Percentiles rank a stretch among this genome's conserved stretches.
These are phyloP conservation scores for Dasysyrphus tricinctus DNA, from an alignment of 2,888 invertebrate genomes.

Conservation along the genomic window DNA sequence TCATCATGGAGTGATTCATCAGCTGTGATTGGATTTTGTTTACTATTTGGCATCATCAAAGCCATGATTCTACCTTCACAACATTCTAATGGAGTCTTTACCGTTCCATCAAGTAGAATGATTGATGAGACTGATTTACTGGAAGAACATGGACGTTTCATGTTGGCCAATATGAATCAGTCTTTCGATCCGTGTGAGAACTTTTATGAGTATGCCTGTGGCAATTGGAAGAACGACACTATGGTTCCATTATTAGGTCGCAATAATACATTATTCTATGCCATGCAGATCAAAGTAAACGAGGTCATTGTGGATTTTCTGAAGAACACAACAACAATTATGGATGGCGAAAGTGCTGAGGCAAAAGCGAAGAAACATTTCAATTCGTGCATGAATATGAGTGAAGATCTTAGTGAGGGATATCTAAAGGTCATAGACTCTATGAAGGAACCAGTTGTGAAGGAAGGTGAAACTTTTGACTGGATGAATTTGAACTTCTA, in stretches of 20 bases:
- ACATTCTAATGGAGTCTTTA: conserved; percentile 70
- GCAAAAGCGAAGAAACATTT: conserved; percentile 79
- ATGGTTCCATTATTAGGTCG: conserved; percentile 76
- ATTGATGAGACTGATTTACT: conserved; percentile 79
- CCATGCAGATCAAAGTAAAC: conserved; percentile 79
- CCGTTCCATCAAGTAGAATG: conserved; percentile 76
- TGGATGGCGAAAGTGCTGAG: conserved; percentile 76
- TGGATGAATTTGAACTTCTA: conserved; percentile 80
- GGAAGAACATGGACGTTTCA: conserved; percentile 78
- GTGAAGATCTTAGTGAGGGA: conserved; percentile 77
- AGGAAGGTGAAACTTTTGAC: conserved; percentile 76
- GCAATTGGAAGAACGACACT: conserved; percentile 79
- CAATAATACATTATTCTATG: conserved; percentile 78
- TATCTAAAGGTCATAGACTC: conserved; percentile 73
- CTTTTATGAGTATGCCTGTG: conserved; percentile 81
- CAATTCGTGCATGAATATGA: conserved; percentile 78
- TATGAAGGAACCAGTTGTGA: conserved; percentile 66
- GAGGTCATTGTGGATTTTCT: conserved; percentile 77
- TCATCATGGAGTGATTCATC: conserved; percentile 32
- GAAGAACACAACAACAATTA: conserved; percentile 77
- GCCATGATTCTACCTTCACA: conserved; percentile 28
- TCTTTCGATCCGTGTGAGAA: conserved; percentile 81
- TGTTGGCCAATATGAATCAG: conserved; percentile 79
- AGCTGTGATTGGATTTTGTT: conserved; percentile 19
- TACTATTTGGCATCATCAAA: neutral